Evolutionary conservation across 1,140 invertebrate species (phyloP).

Genomic region (Cyclina sinensis): DNA sequence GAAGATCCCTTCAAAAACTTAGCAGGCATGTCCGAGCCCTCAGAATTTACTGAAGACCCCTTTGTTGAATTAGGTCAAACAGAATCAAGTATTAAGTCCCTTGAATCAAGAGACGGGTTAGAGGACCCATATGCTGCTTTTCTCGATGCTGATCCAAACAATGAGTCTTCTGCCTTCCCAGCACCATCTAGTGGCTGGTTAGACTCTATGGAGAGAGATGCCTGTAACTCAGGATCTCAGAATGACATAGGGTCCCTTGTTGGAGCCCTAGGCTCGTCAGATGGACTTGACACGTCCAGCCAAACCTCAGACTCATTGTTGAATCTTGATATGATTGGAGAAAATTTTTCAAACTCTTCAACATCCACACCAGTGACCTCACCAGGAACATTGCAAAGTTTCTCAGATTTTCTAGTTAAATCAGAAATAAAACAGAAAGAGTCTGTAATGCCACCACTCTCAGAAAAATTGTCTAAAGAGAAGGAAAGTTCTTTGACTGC

Average conservation of each 20-base stretch:
- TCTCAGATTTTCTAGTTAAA: background rate
- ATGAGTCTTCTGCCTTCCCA: background rate
- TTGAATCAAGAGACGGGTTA: background rate
- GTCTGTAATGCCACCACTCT: background rate
- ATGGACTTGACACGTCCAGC: slow-evolving; percentile 36
- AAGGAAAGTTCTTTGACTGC: background rate
- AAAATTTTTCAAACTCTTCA: background rate
- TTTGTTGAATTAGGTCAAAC: background rate
- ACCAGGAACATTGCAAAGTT: background rate
- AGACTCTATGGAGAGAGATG: slow-evolving; percentile 55
- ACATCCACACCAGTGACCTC: background rate
- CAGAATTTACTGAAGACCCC: slow-evolving; percentile 34
- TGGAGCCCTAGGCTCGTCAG: background rate
- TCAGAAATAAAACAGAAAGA: background rate
- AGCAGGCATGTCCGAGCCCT: background rate
- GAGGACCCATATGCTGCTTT: slow-evolving; percentile 13
- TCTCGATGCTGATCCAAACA: background rate
- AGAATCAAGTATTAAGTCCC: background rate
- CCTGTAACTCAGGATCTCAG: background rate
- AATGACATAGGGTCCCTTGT: slow-evolving; percentile 18
- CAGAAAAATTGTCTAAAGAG: background rate
- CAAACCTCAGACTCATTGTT: slow-evolving; percentile 38
- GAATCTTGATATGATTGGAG: background rate
- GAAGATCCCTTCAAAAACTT: slow-evolving; percentile 46
- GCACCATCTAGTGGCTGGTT: slow-evolving; percentile 17